These are phyloP conservation scores for Clupea harengus DNA, from an alignment of 2,113 vertebrate species.

Conservation along the genomic window DNA sequence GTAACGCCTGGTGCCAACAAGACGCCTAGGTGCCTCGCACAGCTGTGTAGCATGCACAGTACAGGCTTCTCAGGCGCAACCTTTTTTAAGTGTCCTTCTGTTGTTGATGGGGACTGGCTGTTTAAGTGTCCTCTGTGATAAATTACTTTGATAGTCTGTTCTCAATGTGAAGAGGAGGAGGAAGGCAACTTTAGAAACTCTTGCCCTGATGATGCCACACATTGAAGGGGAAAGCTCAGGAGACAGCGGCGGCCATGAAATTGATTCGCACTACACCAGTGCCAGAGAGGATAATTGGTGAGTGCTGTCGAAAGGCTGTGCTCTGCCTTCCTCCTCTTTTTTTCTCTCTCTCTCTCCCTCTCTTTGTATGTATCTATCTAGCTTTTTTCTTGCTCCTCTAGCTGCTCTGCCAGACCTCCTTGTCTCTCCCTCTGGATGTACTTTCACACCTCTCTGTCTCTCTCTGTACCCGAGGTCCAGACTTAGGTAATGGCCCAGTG, in stretches of 20 bases:
- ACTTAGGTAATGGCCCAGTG: neutral
- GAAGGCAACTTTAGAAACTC: slow-evolving; percentile 65
- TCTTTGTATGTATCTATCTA: neutral
- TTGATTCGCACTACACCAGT: slow-evolving; percentile 61
- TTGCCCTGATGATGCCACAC: slow-evolving; percentile 47
- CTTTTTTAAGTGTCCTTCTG: slow-evolving; percentile 37
- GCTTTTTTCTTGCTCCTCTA: neutral
- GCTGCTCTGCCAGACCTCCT: neutral
- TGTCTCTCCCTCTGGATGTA: neutral
- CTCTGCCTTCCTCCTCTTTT: slow-evolving; percentile 37
- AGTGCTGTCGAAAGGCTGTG: slow-evolving; percentile 55
- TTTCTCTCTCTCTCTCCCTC: neutral
- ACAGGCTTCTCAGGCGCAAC: slow-evolving; percentile 36
- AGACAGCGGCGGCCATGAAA: slow-evolving; percentile 60
- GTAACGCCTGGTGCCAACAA: neutral
- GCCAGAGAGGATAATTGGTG: slow-evolving; percentile 65
- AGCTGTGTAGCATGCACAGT: slow-evolving; percentile 12
- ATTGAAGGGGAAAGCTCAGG: slow-evolving; percentile 22
- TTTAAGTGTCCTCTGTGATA: slow-evolving; percentile 54
- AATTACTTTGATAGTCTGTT: slow-evolving; percentile 72
- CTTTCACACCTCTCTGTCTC: neutral
- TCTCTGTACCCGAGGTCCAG: neutral
- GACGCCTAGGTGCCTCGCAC: neutral
- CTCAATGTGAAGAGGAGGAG: slow-evolving; percentile 41
- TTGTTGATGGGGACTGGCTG: slow-evolving; percentile 47